A percentile compares a stretch with the other conserved stretches of the same genome.
Evolutionary conservation across 2,888 invertebrate genomes (phyloP).

Genomic region (Sinodicranocentrus sp.): DNA sequence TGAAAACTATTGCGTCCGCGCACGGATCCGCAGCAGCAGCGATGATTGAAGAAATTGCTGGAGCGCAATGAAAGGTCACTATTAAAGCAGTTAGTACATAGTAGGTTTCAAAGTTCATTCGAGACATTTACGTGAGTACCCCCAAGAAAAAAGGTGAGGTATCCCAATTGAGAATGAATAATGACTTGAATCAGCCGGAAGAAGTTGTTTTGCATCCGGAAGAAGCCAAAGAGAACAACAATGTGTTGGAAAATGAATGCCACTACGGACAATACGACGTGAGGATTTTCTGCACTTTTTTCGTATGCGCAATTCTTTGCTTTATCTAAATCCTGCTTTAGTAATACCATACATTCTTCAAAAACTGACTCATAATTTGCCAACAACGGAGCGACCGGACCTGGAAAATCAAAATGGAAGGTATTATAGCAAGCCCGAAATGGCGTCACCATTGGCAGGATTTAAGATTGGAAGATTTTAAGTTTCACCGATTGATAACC

Average conservation of each 20-base stretch:
- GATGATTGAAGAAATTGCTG: slow-evolving; percentile 24
- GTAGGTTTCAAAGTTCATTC: no score
- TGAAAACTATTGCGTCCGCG: not conserved
- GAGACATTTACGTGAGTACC: no score
- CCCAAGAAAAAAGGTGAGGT: slow-evolving; percentile 14
- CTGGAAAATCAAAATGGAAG: slow-evolving; percentile 28
- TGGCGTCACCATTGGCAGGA: no score
- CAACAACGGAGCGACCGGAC: not conserved
- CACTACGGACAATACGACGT: not conserved
- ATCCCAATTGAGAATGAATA: slow-evolving; percentile 38
- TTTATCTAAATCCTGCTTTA: not conserved
- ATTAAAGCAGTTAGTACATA: no score
- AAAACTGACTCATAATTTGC: not conserved
- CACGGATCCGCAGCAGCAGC: not conserved
- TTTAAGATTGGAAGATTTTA: no score
- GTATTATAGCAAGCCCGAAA: no score
- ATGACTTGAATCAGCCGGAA: slow-evolving; percentile 6
- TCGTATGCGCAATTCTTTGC: not conserved
- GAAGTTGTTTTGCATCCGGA: not conserved
- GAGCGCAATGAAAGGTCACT: no score
- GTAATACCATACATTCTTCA: not conserved
- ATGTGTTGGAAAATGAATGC: slow-evolving; percentile 33
- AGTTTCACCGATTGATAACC: slow-evolving; percentile 38
- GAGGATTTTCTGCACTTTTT: slow-evolving; percentile 2
- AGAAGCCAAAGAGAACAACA: slow-evolving; percentile 20